Conservation (phyloP, 1,140 invertebrate genomes). For the Aporrectodea caliginosa region DNA sequence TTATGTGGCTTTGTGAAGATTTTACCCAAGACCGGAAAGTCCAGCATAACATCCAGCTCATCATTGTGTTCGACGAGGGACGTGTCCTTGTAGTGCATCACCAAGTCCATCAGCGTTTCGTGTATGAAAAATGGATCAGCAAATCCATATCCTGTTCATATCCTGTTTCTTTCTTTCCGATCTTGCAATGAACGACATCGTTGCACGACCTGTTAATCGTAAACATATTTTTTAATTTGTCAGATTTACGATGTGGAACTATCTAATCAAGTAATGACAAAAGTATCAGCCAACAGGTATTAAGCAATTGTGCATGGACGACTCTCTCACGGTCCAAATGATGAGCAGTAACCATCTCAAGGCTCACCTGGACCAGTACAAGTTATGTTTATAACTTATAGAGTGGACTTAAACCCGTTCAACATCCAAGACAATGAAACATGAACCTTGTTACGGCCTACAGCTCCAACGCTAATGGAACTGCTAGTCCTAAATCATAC, state of each 20-base stretch:
- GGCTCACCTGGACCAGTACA: too few relatives aligned
- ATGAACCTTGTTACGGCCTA: too few relatives aligned
- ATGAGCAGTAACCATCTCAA: background rate
- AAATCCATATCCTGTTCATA: constrained; percentile 86
- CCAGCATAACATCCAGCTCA: constrained; percentile 73
- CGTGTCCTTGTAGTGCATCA: constrained; percentile 86
- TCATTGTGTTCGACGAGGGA: constrained; percentile 93
- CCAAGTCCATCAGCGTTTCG: constrained; percentile 73
- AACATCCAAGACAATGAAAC: too few relatives aligned
- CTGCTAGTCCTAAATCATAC: too few relatives aligned
- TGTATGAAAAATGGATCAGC: constrained; percentile 91
- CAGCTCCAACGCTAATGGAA: too few relatives aligned
- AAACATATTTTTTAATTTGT: background rate
- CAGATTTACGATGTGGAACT: too few relatives aligned
- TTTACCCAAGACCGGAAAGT: constrained; percentile 62
- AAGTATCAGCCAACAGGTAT: background rate
- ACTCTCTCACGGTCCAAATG: background rate
- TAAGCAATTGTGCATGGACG: background rate
- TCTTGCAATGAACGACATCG: constrained; percentile 75
- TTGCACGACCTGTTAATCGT: background rate
- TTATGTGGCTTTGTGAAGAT: background rate
- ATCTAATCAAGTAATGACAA: too few relatives aligned
- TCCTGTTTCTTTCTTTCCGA: constrained; percentile 77
- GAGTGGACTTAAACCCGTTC: too few relatives aligned
- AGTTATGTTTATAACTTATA: too few relatives aligned